Conservation (phyloP, 1,140 invertebrate species). For the Hylaeus volcanicus region DNA sequence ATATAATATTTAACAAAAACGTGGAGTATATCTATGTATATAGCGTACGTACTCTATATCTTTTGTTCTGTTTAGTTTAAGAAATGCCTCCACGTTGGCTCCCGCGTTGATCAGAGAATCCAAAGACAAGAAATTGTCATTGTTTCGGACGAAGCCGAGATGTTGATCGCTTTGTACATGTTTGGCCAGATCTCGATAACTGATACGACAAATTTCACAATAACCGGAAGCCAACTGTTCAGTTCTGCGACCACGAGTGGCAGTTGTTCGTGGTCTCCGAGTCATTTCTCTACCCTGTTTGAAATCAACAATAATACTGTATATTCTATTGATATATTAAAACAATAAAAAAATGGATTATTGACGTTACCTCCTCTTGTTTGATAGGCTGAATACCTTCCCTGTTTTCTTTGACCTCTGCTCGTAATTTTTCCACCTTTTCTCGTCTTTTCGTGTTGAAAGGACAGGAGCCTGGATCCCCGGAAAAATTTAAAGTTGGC, state of each 20-base stretch:
- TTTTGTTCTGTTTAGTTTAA: constrained; percentile 79
- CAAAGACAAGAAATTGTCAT: constrained; percentile 86
- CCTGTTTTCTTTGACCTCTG: constrained; percentile 76
- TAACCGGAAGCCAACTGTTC: constrained; percentile 84
- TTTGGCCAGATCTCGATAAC: constrained; percentile 84
- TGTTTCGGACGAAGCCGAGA: constrained; percentile 85
- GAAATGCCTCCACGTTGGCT: constrained; percentile 83
- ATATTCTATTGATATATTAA: not conserved
- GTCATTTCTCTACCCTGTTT: constrained; percentile 82
- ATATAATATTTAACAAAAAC: not conserved
- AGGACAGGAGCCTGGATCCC: constrained; percentile 75
- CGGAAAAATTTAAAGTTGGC: constrained; percentile 79
- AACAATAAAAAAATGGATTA: too few relatives aligned
- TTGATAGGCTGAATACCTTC: constrained; percentile 63
- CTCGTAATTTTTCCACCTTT: constrained; percentile 58
- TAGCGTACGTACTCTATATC: constrained; percentile 72
- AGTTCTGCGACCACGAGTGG: constrained; percentile 80
- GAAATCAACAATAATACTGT: not conserved
- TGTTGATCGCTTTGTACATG: constrained; percentile 88
- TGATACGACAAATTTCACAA: constrained; percentile 88
- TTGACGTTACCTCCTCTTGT: constrained; percentile 66
- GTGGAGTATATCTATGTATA: not conserved
- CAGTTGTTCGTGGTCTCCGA: constrained; percentile 83
- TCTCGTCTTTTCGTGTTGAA: constrained; percentile 69
- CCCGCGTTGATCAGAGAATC: constrained; percentile 85